These are phyloP conservation scores for Phrynocephalus vlangalii DNA, from an alignment of 2,797 vertebrate species.

Conservation along the genomic window DNA sequence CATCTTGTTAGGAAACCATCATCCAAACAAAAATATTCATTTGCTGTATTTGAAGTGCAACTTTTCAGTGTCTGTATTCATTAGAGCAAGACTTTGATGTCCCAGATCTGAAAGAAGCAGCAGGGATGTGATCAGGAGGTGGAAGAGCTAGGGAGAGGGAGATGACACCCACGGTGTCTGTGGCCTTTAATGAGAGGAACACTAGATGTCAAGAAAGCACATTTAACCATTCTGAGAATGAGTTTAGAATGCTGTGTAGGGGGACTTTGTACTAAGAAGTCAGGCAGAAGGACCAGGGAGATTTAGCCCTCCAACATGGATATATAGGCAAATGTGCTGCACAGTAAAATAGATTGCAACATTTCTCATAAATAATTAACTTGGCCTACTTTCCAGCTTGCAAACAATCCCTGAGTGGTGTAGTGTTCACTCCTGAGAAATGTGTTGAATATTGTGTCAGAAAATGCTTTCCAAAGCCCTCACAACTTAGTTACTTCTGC, in stretches of 20 bases:
- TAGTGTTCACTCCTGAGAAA: constrained; percentile 3
- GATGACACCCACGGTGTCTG: background rate
- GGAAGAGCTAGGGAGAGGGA: constrained; percentile 16
- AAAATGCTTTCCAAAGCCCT: constrained; percentile 20
- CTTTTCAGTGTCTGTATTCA: constrained; percentile 47
- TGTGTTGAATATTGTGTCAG: background rate
- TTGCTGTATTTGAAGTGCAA: constrained; percentile 56
- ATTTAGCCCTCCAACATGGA: background rate
- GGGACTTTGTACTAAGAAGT: constrained; percentile 35
- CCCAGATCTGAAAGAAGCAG: constrained; percentile 50
- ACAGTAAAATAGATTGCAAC: constrained; percentile 5
- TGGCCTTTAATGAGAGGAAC: constrained; percentile 50
- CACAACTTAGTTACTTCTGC: background rate
- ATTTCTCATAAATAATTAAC: constrained; percentile 26
- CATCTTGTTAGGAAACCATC: constrained; percentile 19
- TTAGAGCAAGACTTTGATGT: constrained; percentile 58
- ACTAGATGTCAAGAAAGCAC: constrained; percentile 39
- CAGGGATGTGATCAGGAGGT: constrained; percentile 24
- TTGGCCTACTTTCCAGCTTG: constrained; percentile 27
- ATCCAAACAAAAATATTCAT: constrained; percentile 17
- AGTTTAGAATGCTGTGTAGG: constrained; percentile 58
- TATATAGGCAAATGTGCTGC: constrained; percentile 14
- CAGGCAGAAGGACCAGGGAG: constrained; percentile 36
- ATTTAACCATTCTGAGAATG: constrained; percentile 37
- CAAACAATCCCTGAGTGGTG: constrained; percentile 33